These are phyloP conservation scores for Henicopernis longicauda DNA, from an alignment of 2,113 vertebrate genomes.

Conservation along the genomic window DNA sequence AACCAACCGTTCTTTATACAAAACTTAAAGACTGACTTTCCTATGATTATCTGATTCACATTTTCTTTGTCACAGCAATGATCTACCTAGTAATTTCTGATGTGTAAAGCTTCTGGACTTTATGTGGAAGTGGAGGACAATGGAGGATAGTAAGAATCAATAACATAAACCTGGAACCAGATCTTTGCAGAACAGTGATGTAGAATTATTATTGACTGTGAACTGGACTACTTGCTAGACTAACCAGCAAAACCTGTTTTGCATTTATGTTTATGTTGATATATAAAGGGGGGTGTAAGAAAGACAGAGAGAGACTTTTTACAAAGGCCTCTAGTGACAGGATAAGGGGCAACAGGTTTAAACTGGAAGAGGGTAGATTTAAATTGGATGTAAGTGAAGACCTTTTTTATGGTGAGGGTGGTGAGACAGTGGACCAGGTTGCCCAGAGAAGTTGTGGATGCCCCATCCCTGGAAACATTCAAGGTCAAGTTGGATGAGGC, in stretches of 20 bases:
- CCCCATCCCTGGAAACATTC: not conserved
- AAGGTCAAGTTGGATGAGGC: not conserved
- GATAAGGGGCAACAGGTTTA: not conserved
- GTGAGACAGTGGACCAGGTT: not conserved
- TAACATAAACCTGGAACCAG: not conserved
- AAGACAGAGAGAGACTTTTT: not conserved
- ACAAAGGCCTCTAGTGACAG: not conserved
- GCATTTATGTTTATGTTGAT: not conserved
- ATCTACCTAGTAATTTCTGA: not conserved
- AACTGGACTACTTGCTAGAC: not conserved
- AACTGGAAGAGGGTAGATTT: not conserved
- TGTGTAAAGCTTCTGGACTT: not conserved
- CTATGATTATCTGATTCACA: not conserved
- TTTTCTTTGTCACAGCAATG: not conserved
- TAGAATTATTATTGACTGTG: not conserved
- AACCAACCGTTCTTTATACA: not conserved
- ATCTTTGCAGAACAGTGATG: not conserved
- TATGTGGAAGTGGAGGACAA: not conserved
- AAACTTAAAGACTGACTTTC: not conserved
- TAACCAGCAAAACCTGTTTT: not conserved
- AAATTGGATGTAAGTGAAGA: not conserved
- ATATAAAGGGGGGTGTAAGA: not conserved
- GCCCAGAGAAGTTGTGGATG: not conserved
- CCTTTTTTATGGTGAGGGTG: not conserved
- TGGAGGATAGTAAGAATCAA: not conserved